A percentile compares a stretch with the other conserved stretches of the same genome.
Conservation (phyloP, 92 coral and sea anemone genomes). For the Phenganax marumi region DNA sequence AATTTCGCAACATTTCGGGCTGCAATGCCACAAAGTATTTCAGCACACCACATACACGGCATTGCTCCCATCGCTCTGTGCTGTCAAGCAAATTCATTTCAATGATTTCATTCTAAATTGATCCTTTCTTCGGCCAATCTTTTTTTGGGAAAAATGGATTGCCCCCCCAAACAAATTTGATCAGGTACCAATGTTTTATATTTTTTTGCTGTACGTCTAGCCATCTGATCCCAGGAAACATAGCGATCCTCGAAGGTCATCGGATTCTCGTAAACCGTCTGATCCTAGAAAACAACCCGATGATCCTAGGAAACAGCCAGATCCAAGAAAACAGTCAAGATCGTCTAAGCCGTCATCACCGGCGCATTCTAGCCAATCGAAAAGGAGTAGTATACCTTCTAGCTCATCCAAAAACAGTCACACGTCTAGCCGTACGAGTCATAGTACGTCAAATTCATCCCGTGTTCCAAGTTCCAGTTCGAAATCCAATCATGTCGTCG, state of each 20-base stretch:
- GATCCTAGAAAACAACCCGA: slow-evolving; percentile 27
- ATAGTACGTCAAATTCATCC: slow-evolving; percentile 11
- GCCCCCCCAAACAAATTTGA: too few relatives aligned
- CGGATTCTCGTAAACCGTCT: slow-evolving; percentile 8
- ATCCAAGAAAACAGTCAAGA: slow-evolving; percentile 46
- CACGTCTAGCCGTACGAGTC: slow-evolving; percentile 60
- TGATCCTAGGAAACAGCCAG: slow-evolving; percentile 62
- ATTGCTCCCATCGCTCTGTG: too few relatives aligned
- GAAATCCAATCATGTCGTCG: slow-evolving; percentile 71
- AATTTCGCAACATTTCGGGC: too few relatives aligned
- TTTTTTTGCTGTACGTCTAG: slow-evolving; percentile 58
- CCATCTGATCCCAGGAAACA: neutral
- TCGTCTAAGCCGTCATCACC: slow-evolving; percentile 20
- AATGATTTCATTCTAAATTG: too few relatives aligned
- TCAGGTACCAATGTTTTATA: slow-evolving; percentile 78
- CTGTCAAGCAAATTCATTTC: too few relatives aligned
- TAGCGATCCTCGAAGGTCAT: neutral
- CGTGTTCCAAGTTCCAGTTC: slow-evolving; percentile 40
- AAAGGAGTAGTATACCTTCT: slow-evolving; percentile 52
- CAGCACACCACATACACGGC: too few relatives aligned
- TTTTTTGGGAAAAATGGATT: too few relatives aligned
- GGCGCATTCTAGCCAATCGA: slow-evolving; percentile 57
- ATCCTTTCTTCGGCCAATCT: too few relatives aligned
- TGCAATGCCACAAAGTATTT: too few relatives aligned
- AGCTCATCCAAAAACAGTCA: slow-evolving; percentile 77